Conservation (phyloP, 2,888 invertebrate species). For the Piscicola geometra region DNA sequence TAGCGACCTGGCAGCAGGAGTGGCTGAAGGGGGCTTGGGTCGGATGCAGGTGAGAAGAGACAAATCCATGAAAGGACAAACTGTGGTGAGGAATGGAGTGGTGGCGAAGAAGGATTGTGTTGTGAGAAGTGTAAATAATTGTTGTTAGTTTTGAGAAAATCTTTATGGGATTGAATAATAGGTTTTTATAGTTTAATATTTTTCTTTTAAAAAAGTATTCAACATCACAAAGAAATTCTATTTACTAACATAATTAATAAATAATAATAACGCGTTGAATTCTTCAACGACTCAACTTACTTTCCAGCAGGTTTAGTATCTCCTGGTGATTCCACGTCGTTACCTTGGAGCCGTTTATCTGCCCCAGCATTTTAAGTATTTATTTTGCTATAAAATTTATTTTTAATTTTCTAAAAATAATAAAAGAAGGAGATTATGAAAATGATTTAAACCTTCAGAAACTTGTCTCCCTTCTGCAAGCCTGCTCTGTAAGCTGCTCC, state of each 20-base stretch:
- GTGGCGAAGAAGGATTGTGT: too few relatives aligned
- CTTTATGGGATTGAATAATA: too few relatives aligned
- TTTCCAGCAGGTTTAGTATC: conserved; percentile 15
- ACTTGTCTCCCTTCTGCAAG: conserved; percentile 83
- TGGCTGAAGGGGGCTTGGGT: background rate
- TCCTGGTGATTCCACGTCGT: conserved; percentile 16
- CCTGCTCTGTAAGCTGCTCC: conserved; percentile 90
- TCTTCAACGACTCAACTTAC: too few relatives aligned
- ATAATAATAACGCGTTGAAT: too few relatives aligned
- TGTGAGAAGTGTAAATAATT: too few relatives aligned
- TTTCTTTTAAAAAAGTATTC: too few relatives aligned
- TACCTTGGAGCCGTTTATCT: conserved; percentile 22
- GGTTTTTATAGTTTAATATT: too few relatives aligned
- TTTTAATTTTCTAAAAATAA: background rate
- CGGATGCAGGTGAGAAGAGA: background rate
- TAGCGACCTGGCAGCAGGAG: background rate
- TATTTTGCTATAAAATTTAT: too few relatives aligned
- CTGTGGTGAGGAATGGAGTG: background rate
- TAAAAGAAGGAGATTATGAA: background rate
- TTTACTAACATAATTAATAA: too few relatives aligned
- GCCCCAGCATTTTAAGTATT: too few relatives aligned
- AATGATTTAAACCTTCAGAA: conserved; percentile 68
- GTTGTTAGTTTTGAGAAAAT: too few relatives aligned
- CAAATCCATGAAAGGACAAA: background rate
- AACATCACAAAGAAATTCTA: too few relatives aligned